Base-by-base conservation (phyloP, 2,888 invertebrate genomes). In the Hyalella azteca region DNA sequence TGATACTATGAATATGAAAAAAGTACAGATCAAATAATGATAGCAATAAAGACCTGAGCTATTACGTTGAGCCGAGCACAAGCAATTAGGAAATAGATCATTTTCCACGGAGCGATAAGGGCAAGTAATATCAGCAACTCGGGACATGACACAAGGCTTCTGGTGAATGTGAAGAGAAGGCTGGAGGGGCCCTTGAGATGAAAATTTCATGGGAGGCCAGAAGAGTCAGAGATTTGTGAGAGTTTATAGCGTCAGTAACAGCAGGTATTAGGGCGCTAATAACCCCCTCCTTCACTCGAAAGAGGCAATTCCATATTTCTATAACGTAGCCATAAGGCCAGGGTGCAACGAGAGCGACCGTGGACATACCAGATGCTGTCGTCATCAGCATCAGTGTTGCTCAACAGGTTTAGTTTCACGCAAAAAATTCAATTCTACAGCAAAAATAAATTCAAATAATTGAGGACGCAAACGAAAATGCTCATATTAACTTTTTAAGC, bases 201-300 rank as follows among this genome's bases (percentile, higher is more conserved):
- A 54, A 54, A 29, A 54, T 26, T 54, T 54, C 26, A 7, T 26
- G 26, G 54, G 54, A 26, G 26, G 22, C 36, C 66, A 66, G 19
- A 66, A 36, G 66, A 66, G 32, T 66, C 29, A 29, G n/a, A 66
- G 66, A 66, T 66, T 66, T 66, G 66, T 36, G 66, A 36, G 66
- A 66, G 66, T 66, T 66, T 32, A n/a, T n/a, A 66, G 66, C 66
- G 39, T 36, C 66, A 29, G 54, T 66, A 36, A 36, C 66, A 36
- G 66, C 66, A 66, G 66, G 66, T 66, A 66, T 66, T 66, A 66
- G 3, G 66, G 36, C 36, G 39, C 66, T 66, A 66, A 66, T 66
- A 36, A 29, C 66, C 66, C n/a, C 36, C 66, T 66, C 66, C 66
- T 66, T 66, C 66, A 66, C 29, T 66, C 36, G 36, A 19, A 66